Evolutionary conservation across 2,797 vertebrate species (phyloP).

Genomic region (Bradypodion pumilum): DNA sequence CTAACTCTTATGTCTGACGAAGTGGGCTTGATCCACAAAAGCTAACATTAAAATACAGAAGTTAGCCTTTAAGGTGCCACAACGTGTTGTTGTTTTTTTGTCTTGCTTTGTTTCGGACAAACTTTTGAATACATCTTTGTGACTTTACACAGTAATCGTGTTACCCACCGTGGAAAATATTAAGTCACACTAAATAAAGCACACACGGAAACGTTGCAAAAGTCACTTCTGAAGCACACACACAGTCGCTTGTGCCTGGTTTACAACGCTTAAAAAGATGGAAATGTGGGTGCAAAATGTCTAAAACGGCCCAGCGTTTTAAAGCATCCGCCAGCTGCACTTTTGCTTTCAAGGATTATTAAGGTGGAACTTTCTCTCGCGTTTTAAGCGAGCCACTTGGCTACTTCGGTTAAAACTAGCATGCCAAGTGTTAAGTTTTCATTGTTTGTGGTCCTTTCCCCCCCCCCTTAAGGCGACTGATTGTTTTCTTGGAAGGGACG

Average conservation of each 20-base stretch:
- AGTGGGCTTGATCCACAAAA: too few relatives aligned
- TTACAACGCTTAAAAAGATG: constrained; percentile 49
- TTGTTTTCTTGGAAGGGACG: constrained; percentile 26
- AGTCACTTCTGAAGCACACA: not conserved
- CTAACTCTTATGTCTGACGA: too few relatives aligned
- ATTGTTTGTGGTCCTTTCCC: constrained; percentile 73
- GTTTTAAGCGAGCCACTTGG: constrained; percentile 53
- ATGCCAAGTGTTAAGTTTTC: constrained; percentile 68
- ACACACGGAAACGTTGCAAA: not conserved
- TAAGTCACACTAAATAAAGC: not conserved
- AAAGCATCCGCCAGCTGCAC: not conserved
- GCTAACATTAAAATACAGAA: too few relatives aligned
- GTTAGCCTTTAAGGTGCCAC: too few relatives aligned
- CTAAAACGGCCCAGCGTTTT: constrained; percentile 18
- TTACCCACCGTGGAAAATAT: not conserved
- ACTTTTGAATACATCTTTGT: too few relatives aligned
- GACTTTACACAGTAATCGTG: not conserved
- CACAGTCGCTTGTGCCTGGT: constrained; percentile 7
- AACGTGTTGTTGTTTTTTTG: too few relatives aligned
- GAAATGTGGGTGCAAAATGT: constrained; percentile 47
- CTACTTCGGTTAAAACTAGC: constrained; percentile 47
- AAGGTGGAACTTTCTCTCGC: constrained; percentile 53
- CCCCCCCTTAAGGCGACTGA: constrained; percentile 55
- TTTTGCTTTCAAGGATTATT: constrained; percentile 44
- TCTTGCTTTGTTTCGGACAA: too few relatives aligned